Evolutionary conservation across 1,140 invertebrate species (phyloP).

Genomic region (Drosophila trapezifrons): DNA sequence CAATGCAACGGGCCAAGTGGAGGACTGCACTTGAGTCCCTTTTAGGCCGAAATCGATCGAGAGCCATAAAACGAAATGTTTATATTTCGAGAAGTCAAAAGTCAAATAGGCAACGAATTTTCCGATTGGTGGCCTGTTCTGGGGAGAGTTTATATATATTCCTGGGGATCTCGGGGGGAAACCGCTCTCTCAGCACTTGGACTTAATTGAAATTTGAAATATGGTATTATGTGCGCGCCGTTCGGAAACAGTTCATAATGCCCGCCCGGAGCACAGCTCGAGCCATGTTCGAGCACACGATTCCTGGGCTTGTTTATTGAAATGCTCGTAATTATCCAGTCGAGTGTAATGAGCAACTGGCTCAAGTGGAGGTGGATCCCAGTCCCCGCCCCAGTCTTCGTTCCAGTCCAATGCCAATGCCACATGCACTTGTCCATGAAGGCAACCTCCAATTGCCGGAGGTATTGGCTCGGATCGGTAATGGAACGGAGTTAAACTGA

Average conservation of each 20-base stretch:
- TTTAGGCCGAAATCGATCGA: conserved; percentile 67
- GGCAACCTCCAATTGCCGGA: conserved; percentile 31
- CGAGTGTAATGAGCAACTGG: conserved; percentile 81
- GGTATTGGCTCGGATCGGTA: conserved; percentile 7
- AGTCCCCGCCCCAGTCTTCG: conserved; percentile 1
- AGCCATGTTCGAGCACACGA: conserved; percentile 57
- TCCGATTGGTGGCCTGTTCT: conserved; percentile 54
- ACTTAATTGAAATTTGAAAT: conserved; percentile 84
- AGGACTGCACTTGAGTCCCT: conserved; percentile 71
- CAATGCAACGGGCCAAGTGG: conserved; percentile 57
- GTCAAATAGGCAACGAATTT: conserved; percentile 67
- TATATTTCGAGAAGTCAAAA: conserved; percentile 79
- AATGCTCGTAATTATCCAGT: conserved; percentile 71
- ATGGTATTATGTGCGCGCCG: conserved; percentile 80
- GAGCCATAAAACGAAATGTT: conserved; percentile 76
- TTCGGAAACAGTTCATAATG: conserved; percentile 81
- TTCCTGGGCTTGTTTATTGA: conserved; percentile 73
- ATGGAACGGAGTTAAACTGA: conserved; percentile 22
- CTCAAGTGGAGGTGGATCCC: conserved; percentile 56
- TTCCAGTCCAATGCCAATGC: conserved; percentile 39
- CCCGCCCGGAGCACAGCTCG: conserved; percentile 24
- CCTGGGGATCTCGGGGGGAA: neutral
- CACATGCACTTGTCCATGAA: conserved; percentile 61
- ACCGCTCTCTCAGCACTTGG: conserved; percentile 80
- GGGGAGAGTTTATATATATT: neutral